These are phyloP conservation scores for Syngnathoides biaculeatus DNA, from an alignment of 2,113 vertebrate genomes.

Conservation along the genomic window DNA sequence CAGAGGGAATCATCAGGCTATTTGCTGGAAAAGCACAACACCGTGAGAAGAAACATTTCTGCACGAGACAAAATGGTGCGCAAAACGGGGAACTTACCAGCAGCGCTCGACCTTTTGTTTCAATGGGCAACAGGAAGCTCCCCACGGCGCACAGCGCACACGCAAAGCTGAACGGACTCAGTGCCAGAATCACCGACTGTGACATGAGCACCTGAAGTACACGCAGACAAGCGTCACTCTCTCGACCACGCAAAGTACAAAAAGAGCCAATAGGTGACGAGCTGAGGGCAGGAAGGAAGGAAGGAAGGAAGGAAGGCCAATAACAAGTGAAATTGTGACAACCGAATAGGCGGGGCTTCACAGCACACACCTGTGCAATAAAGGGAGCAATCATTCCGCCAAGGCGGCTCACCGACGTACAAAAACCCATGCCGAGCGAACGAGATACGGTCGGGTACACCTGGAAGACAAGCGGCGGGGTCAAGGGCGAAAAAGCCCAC, in stretches of 20 bases:
- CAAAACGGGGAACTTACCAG: constrained; percentile 70
- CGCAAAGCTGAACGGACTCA: constrained; percentile 80
- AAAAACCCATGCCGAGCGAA: constrained; percentile 89
- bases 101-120: constrained; percentile 87
- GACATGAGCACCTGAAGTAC: constrained; percentile 83
- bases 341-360: too few relatives aligned
- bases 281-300: too few relatives aligned
- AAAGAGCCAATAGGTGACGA: too few relatives aligned
- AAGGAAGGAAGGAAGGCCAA: too few relatives aligned
- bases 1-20: constrained; percentile 38
- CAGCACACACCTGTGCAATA: constrained; percentile 71
- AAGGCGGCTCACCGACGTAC: constrained; percentile 86
- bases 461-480: constrained; percentile 54
- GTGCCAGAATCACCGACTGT: constrained; percentile 76
- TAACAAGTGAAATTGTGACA: too few relatives aligned
- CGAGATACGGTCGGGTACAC: constrained; percentile 88
- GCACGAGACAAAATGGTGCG: too few relatives aligned
- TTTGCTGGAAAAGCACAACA: constrained; percentile 63
- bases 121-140: constrained; percentile 82
- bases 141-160: constrained; percentile 79
- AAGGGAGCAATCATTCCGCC: constrained; percentile 95
- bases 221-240: not conserved
- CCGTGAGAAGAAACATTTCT: not conserved
- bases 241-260: too few relatives aligned
- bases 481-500: too few relatives aligned